Evolutionary conservation across 2,797 vertebrate species (phyloP), one percentile per base, ranked within the genome.

Genomic region (Cetoscarus ocellatus): DNA sequence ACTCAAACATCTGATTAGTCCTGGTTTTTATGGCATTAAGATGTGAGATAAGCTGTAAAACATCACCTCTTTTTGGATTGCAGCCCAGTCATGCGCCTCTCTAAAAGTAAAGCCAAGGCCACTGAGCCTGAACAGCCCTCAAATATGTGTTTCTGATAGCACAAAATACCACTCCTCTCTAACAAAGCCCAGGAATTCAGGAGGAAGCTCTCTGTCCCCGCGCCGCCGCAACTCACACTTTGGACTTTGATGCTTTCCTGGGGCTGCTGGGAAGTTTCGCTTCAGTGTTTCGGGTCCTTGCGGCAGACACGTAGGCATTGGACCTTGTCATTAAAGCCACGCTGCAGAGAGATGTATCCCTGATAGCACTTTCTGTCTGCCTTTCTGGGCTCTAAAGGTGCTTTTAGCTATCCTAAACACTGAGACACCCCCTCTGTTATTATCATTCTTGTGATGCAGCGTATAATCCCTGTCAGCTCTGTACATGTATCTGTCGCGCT

Each of bases 381-480:
- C 52, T n/a, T n/a, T 53, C 51, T 36, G 52, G 42, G 57, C 79
- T 70, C 8, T 43, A 61, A 40, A 10, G 0, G 63, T 27, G 59
- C 53, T 63, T 66, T 61, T 50, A 14, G 50, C 68, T 9, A 74
- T 57, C 69, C 54, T 67, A 43, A 75, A 76, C 75, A 43, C 35
- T 5, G 43, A 19, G 49, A 53, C 48, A 10, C 56, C 59, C 49
- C 75, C 75, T 69, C 78, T 83, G 62, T 85, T 71, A 79, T 89
- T 89, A 82, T 81, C 80, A 87, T 88, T 86, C 82, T 61, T 86
- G 61, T 60, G 76, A 86, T 68, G 80, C 64, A 51, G 69, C 52
- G 11, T 64, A 73, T 68, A 79, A 79, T 83, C 75, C 57, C 61
- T 34, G 49, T 71, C 79, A 63, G 67, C 60, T 57, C 58, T 69